Base-by-base conservation (phyloP, 2,888 invertebrate genomes). In the Agrypnus murinus region DNA sequence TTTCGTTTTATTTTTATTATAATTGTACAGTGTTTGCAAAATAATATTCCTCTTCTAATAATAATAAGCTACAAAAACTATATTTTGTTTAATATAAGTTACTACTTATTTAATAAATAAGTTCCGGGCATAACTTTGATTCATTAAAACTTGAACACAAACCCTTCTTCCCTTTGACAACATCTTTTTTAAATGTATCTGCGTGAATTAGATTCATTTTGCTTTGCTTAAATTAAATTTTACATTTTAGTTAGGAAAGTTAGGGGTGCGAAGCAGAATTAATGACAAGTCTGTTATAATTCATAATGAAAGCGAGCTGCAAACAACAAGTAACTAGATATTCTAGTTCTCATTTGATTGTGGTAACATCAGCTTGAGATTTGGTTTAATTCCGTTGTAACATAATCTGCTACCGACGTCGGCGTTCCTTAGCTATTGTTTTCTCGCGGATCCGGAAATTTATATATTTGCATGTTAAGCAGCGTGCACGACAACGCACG, bases 301-400 rank as follows among this genome's bases (percentile, higher is more conserved):
- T 63, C 62, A 63, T 63, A 63, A 63, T 50, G 48, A 17, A 63
- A 48, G 62, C 62, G 34, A 36, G 19, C 62, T 63, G 62, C 62
- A 63, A 48, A 63, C 58, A 58, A 58, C 50, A 48, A 63, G 62
- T 50, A 63, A 63, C 62, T 63, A 48, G 62, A 63, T 48, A 36
- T 48, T 50, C 62, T 14, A 50, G 62, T 63, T 50, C 62, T 50
- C 62, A 48, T 63, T 63, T 63, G 50, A 63, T 63, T 63, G 62
- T 63, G 62, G 62, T 38, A 63, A 32, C 62, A 63, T 63, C 62
- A 63, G 62, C 62, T 63, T 63, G 62, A 63, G 62, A 63, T 63
- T 63, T 63, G 38, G 62, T 50, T 46, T 63, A 63, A 63, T 63
- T 48, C 62, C 50, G 36, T 38, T 63, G 38, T 63, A 36, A 63